Evolutionary conservation across 1,140 invertebrate species (phyloP), one percentile per base, ranked within the genome.

Genomic region (Zaprionus africanus): DNA sequence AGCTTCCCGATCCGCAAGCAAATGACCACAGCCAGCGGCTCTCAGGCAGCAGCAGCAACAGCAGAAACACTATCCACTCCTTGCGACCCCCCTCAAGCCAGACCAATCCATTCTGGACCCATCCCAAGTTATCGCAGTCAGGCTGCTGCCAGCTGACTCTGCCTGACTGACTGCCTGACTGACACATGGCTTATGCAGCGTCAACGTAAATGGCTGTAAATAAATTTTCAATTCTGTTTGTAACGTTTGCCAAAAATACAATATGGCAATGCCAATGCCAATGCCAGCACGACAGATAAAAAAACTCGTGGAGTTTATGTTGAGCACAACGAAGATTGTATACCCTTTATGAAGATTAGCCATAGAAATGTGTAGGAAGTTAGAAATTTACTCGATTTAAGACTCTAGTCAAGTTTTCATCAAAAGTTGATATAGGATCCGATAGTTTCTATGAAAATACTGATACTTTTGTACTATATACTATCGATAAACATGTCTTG

Each of bases 171-270:
- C 59, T 36, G 54, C 43, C 68, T 88, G 84, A 87, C 83, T 88
- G 83, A 90, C 85, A 90, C 81, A 82, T 82, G 86, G 85, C 81
- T 86, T 86, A 86, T 82, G 83, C 78, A 69, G 76, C 82, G 77
- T 85, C 81, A 87, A 88, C 84, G 74, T 87, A 84, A 87, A 82
- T 79, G 83, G 72, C 76, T 86, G 85, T 81, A 88, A 90, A 88
- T 88, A 88, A 88, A 88, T 88, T 88, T 90, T 76, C 85, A 90
- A 88, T 90, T 90, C 85, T 79, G 85, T 90, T 87, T 87, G 83
- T 82, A 82, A 66, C 74, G 68, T 86, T 71, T 76, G 71, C 76
- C 76, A 78, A 78, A 76, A 78, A 78, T 75, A 78, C 70, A 64
- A 75, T 75, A 75, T 69, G 67, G 36, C 70, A 54, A 41, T 67